Base-by-base conservation (phyloP, 1,140 invertebrate genomes). In the Lethrus apterus region DNA sequence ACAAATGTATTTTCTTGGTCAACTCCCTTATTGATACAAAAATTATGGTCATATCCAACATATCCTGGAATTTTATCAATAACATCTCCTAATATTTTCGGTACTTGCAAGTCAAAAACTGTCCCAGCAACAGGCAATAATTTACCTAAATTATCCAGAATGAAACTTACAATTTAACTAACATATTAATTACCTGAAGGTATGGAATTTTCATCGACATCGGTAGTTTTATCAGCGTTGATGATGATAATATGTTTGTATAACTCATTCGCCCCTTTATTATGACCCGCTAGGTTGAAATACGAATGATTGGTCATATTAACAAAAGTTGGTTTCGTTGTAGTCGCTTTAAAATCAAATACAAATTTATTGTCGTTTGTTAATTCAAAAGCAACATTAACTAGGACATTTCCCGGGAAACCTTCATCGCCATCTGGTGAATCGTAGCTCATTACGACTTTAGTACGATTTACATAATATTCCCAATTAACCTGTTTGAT, bases 251-350 rank as follows among this genome's bases (percentile, higher is more conserved):
- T 57, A 63, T 96, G 92, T 32, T 87, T 79, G 51, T 84, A 80
- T 1, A 89, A 52, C 52, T 79, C 79, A 17, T 47, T 32, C 26
- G 63, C 53, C 32, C 63, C 66, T 57, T 61, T 61, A 65, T 74
- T 76, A 65, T 93, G 86, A 3, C 92, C 92, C 45, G 81, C 88
- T 21, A 98, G 69, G 70, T 98, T 98, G 63, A 96, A 96, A 65
- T 95, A 97, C 3, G 86, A 77, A 64, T 98, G 93, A 67, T 94
- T 95, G 0, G 91, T 90, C 29, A 97, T 67, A 67, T 93, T 96
- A 0, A 98, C 76, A 2, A 87, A 80, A 0, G 91, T 94, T 4
- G 83, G 72, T 62, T 85, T 85, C 0, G 78, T 83, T 0, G 83
- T 79, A 4, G 73, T 78, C 0, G 89, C 85, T 45, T 73, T 72